These are phyloP conservation scores for Suillia variegata DNA, from an alignment of 2,888 invertebrate genomes.

Conservation along the genomic window DNA sequence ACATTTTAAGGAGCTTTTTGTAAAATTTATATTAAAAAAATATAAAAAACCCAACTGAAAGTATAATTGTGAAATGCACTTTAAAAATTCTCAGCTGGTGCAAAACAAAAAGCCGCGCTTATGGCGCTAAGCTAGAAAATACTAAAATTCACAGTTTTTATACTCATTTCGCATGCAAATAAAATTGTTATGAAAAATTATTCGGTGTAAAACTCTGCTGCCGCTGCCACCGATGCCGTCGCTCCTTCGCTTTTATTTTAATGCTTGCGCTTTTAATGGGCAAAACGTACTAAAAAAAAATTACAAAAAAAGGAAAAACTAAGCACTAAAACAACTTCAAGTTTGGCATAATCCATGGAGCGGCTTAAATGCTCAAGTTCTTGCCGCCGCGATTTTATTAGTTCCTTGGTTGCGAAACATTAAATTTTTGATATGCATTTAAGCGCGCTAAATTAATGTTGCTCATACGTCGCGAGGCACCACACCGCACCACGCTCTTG, in stretches of 20 bases:
- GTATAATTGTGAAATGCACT: no score
- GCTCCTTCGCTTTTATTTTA: not conserved
- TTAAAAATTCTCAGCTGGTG: no score
- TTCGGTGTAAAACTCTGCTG: not conserved
- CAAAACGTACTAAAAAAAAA: no score
- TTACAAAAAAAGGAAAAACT: no score
- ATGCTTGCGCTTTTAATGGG: no score
- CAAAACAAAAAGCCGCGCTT: not conserved
- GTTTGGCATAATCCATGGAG: not conserved
- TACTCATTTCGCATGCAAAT: constrained; percentile 51
- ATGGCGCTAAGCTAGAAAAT: not conserved
- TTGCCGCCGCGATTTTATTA: not conserved
- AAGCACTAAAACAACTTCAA: no score
- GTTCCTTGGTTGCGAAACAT: no score
- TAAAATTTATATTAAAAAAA: no score
- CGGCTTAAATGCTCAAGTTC: not conserved
- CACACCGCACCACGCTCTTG: not conserved
- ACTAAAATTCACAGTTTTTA: not conserved
- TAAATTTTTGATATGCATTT: constrained; percentile 1
- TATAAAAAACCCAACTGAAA: no score
- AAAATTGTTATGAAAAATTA: constrained; percentile 51
- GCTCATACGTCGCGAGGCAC: not conserved
- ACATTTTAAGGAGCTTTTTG: no score
- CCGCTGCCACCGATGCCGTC: not conserved
- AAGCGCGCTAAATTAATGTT: not conserved